Conservation (phyloP, 2,888 invertebrate species). For the Tenthredo mesomela region DNA sequence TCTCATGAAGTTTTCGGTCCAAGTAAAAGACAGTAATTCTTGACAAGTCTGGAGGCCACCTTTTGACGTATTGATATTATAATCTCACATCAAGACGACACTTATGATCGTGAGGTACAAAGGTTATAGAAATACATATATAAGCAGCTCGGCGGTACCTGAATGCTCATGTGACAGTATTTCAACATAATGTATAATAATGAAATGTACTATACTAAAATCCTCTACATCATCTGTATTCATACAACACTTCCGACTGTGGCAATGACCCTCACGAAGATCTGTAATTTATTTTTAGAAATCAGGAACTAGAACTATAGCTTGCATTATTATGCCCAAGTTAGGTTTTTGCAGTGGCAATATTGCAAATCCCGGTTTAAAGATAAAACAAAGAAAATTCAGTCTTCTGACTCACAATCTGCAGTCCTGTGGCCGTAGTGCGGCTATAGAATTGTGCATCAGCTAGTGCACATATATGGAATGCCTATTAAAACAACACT, state of each 20-base stretch:
- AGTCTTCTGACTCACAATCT: background rate
- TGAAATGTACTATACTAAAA: background rate
- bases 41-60: background rate
- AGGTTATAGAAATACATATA: background rate
- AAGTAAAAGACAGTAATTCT: background rate
- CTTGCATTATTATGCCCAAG: background rate
- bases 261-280: background rate
- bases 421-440: background rate
- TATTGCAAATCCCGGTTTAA: background rate
- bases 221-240: background rate
- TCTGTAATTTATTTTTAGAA: background rate
- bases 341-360: background rate
- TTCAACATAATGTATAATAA: background rate
- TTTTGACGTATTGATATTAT: constrained; percentile 21
- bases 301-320: background rate
- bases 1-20: background rate
- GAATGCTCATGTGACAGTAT: background rate
- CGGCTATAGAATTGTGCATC: background rate
- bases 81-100: constrained; percentile 6
- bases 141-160: background rate
- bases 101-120: background rate
- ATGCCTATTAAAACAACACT: background rate
- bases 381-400: background rate
- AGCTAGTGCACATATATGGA: background rate
- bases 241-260: background rate